Base-by-base conservation (phyloP, 2,888 invertebrate species). In the Drosophila neonasuta region DNA sequence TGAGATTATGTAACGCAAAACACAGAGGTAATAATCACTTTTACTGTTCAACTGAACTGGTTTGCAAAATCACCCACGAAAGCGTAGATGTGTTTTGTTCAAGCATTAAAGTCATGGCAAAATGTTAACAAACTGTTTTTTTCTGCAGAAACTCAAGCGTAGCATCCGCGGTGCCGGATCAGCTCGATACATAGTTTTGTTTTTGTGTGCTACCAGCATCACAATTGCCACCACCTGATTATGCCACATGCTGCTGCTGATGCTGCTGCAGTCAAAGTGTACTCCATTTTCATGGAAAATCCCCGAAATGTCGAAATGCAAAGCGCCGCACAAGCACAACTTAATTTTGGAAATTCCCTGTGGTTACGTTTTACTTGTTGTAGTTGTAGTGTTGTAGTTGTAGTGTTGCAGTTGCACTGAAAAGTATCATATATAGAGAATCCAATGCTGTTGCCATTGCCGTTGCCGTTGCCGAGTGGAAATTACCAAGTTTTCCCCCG, bases 1-100 rank as follows among this genome's bases (percentile, higher is more conserved):
- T 51, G 55, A 60, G 46, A 79, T 87, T 87, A 87, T 88, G 89
- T 79, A 87, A 87, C 70, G 34, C 62, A 64, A 24, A 24, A 60
- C 55, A 48, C 84, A 67, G 45, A 58, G 71, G 66, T 71, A 70
- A 75, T 86, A 78, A 80, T 84, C 76, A 84, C 87, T 84, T 86
- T 88, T 87, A 86, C 87, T 81, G 74, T 71, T 59, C 44, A 39
- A 44, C 45, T 58, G 51, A 81, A 81, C 82, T 67, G 82, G 79
- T 84, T 80, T 69, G 71, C 54, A 57, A 24, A 24, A 65, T 60
- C 73, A 69, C 79, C 82, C 71, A 81, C 76, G 29, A 50, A 51
- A 20, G 10, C 24, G 34, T 45, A 17, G 42, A 51, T 41, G 41
- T 4, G 17, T 46, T 42, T 34, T 44, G 50, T 34, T 66, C 49